Conservation (phyloP, 2,797 vertebrate species). For the Myiotriccus ornatus region DNA sequence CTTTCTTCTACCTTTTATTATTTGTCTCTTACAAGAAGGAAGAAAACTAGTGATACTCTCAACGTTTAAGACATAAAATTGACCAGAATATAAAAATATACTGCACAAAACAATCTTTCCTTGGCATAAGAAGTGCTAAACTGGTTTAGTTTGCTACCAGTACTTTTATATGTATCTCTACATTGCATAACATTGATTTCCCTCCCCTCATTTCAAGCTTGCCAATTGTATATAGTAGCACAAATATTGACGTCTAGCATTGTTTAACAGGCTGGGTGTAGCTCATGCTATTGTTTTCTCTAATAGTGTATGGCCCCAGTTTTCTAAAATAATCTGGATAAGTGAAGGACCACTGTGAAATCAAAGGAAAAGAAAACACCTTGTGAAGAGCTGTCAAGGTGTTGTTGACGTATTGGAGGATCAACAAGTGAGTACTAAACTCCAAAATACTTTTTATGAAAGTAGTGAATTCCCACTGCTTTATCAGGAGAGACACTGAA, state of each 20-base stretch:
- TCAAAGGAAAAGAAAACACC: neutral
- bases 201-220: neutral
- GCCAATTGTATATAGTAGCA: neutral
- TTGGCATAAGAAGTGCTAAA: neutral
- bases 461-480: neutral
- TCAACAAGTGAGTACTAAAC: accelerated
- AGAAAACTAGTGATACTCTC: neutral
- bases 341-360: neutral
- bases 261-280: neutral
- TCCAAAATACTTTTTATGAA: neutral
- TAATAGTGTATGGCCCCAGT: accelerated
- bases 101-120: neutral
- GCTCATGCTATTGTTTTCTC: neutral
- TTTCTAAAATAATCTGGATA: neutral
- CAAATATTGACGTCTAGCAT: neutral
- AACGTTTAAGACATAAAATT: neutral
- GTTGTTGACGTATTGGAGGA: neutral
- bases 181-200: neutral
- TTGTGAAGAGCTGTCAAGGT: neutral
- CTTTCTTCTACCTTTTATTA: neutral
- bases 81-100: neutral
- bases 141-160: neutral
- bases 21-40: neutral
- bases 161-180: neutral
- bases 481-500: neutral